phyloP scores from a whole-genome alignment of 2,113 vertebrate species.

The Myodes glareolus region DNA sequence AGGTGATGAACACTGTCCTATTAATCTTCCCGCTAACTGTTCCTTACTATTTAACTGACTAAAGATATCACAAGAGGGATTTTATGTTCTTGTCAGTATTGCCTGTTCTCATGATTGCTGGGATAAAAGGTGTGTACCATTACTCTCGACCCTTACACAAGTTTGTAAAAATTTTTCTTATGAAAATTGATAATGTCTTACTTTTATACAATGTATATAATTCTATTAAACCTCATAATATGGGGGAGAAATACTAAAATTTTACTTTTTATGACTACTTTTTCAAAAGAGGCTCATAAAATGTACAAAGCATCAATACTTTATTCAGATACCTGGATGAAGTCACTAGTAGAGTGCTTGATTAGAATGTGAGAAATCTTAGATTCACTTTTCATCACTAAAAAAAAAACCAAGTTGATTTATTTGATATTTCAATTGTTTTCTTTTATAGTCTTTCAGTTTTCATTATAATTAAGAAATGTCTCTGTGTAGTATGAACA shows the following conservation, averaged over 20 bases:
- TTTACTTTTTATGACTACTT: neutral
- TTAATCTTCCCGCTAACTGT: neutral
- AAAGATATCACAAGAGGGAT: neutral
- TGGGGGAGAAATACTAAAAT: neutral
- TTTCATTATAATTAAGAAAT: neutral
- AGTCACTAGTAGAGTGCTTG: neutral
- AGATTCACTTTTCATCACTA: neutral
- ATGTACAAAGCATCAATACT: neutral
- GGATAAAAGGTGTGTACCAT: neutral
- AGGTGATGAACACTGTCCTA: neutral
- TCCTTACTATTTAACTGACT: neutral
- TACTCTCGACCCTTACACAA: neutral
- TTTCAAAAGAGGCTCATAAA: neutral
- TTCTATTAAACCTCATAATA: neutral
- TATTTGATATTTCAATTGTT: neutral
- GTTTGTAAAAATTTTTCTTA: neutral
- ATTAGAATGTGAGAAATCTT: neutral
- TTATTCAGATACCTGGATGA: neutral
- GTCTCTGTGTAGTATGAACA: neutral
- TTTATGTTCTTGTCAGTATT: neutral
- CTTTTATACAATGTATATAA: neutral
- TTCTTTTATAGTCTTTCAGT: neutral
- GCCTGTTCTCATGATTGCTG: neutral
- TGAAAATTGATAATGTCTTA: neutral
- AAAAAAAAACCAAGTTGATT: too few species aligned